These are phyloP conservation scores for Tethya wilhelma DNA, from an alignment of 37 sponge, comb jelly and placozoan genomes.

Conservation along the genomic window DNA sequence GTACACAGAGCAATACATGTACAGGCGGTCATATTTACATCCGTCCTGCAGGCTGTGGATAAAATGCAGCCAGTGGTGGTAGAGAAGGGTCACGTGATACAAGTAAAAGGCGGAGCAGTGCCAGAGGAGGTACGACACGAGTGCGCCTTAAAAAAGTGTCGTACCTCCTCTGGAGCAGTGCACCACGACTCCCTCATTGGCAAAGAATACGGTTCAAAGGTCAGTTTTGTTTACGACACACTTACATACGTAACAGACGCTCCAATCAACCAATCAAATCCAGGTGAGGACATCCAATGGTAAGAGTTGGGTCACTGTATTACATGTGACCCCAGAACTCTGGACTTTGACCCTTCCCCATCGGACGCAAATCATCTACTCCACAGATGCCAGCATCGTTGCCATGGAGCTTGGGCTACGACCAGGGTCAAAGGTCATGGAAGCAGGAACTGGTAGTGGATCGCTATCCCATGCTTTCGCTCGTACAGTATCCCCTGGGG, in stretches of 20 bases:
- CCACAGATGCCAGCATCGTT: slow-evolving; percentile 86
- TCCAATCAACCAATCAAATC: not conserved
- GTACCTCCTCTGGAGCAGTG: too few species aligned
- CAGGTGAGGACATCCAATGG: slow-evolving; percentile 85
- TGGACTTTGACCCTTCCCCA: slow-evolving; percentile 97
- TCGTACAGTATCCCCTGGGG: slow-evolving; percentile 88
- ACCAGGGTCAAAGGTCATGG: slow-evolving; percentile 89
- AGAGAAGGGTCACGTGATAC: slow-evolving; percentile 63
- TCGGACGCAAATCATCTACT: slow-evolving; percentile 96
- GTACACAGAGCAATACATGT: not conserved
- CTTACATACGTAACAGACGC: not conserved
- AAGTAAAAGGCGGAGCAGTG: slow-evolving; percentile 76
- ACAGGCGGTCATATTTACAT: not conserved
- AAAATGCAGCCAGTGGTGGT: slow-evolving; percentile 67
- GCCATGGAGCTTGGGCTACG: slow-evolving; percentile 78
- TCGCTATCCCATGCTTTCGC: slow-evolving; percentile 91
- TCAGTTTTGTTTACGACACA: slow-evolving; percentile 9
- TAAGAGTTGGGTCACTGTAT: slow-evolving; percentile 66
- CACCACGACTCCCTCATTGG: slow-evolving; percentile 89
- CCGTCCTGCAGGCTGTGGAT: too few species aligned
- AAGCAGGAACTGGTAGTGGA: slow-evolving; percentile 96
- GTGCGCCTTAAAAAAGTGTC: too few species aligned
- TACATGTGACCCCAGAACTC: slow-evolving; percentile 94
- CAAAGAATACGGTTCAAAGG: slow-evolving; percentile 83
- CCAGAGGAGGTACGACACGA: too few species aligned